phyloP scores from a whole-genome alignment of 2,113 vertebrate species.

The Myotis davidii region DNA sequence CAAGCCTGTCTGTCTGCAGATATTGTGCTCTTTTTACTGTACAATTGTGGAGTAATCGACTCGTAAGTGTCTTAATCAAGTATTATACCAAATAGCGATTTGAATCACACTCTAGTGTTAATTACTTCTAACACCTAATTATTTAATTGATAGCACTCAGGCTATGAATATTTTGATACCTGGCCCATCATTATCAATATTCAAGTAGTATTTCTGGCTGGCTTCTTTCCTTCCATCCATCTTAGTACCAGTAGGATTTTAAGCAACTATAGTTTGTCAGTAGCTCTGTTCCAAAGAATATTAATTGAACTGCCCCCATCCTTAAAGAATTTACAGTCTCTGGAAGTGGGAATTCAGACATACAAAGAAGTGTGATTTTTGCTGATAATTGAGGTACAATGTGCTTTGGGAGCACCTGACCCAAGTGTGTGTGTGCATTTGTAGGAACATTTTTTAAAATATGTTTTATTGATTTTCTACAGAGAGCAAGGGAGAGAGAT shows the following conservation, averaged over 20 bases:
- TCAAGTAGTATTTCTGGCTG: not conserved
- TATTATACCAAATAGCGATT: not conserved
- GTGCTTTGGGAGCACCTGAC: not conserved
- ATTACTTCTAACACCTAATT: constrained; percentile 30
- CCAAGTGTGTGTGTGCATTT: not conserved
- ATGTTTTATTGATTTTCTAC: no score
- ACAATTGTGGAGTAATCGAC: not conserved
- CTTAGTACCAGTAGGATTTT: not conserved
- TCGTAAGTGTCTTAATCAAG: not conserved
- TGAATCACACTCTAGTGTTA: constrained; percentile 30
- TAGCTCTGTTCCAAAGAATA: constrained; percentile 15
- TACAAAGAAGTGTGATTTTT: constrained; percentile 6
- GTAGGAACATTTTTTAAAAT: not conserved
- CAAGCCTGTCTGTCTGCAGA: not conserved
- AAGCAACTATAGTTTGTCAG: constrained; percentile 8
- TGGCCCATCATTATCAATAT: constrained; percentile 7
- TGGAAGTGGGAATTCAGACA: not conserved
- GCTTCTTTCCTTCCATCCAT: constrained; percentile 25
- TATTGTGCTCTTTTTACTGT: not conserved
- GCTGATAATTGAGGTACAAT: not conserved
- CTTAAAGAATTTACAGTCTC: not conserved
- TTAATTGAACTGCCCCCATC: not conserved
- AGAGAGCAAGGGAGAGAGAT: no score
- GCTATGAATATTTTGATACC: not conserved
- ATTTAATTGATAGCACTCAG: not conserved